Base-by-base conservation (phyloP, 2,113 vertebrate genomes). In the Setophaga petechia region DNA sequence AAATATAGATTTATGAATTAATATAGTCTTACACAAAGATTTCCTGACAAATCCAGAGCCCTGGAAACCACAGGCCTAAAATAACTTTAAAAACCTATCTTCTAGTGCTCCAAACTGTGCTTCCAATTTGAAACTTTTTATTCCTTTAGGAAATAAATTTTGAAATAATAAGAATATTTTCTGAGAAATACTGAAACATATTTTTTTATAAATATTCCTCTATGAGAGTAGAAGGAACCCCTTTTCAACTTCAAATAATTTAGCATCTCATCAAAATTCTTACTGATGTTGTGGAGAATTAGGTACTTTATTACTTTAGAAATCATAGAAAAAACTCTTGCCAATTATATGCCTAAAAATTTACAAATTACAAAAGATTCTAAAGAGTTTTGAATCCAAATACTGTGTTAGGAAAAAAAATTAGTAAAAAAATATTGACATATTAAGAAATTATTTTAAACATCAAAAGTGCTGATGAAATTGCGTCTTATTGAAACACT, bases 341-440 rank as follows among this genome's bases (percentile, higher is more conserved):
- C 11, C 10, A 72, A 7, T 59, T 63, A 24, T 39, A 35, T 23
- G 58, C 1, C 4, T 72, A 80, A 86, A 88, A 27, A 35, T 2
- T 24, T 79, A 3, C 5, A 46, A 46, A 46, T 46, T 46, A 46
- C 44, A 46, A 46, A 46, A 46, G 10, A 44, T 68, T 69, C 35
- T 57, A 35, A 62, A 68, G 3, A 0, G 2, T 0, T 46, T 76
- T 77, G 19, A 61, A 65, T 76, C 16, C 12, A 68, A 79, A 46
- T 65, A 61, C 25, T 37, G 1, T 54, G 23, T 22, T 69, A 43
- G 31, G n/a, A 15, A 82, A n/a, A 57, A 55, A 23, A 21, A 6
- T 52, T 33, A 23, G 13, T n/a, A n/a, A n/a, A n/a, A 68, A 47
- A 23, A 5, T 1, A 1, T 33, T 67, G 2, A 16, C 2, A 4